These are phyloP conservation scores for Pseudomyrmex cubaensis DNA, from an alignment of 1,140 invertebrate species.

Conservation along the genomic window DNA sequence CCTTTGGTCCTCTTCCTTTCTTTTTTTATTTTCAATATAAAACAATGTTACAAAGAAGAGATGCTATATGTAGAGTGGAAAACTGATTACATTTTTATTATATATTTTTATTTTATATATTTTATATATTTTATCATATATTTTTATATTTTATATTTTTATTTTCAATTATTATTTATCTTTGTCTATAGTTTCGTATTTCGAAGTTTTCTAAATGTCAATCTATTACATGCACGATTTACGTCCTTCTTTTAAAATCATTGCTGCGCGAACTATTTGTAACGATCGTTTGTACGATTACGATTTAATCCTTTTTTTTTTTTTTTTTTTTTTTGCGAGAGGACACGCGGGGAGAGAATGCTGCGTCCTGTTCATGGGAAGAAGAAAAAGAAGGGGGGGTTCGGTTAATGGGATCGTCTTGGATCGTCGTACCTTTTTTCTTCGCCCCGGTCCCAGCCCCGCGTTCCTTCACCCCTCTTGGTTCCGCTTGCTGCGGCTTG, in stretches of 20 bases:
- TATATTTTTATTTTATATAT: no score
- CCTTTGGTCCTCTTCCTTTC: constrained; percentile 25
- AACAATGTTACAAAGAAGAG: background rate
- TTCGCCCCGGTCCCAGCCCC: constrained; percentile 20
- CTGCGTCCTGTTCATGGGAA: constrained; percentile 27
- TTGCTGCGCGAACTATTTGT: background rate
- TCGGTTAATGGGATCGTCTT: constrained; percentile 76
- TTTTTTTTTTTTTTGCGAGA: constrained; percentile 27
- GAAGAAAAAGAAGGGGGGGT: constrained; percentile 48
- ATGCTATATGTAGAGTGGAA: background rate
- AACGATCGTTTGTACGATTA: background rate
- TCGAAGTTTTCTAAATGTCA: no score
- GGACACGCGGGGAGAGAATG: constrained; percentile 51
- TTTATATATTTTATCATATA: constrained; percentile 4
- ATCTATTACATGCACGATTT: no score
- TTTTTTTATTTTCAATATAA: constrained; percentile 30
- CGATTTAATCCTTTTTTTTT: no score
- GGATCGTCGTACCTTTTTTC: constrained; percentile 55
- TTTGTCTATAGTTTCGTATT: no score
- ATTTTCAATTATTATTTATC: background rate
- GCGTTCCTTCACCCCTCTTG: constrained; percentile 25
- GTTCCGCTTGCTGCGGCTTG: constrained; percentile 54
- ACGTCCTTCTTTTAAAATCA: background rate
- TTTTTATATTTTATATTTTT: background rate
- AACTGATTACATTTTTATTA: no score